Conservation (phyloP, 2,888 invertebrate genomes). For the Acanthopleura granulata region DNA sequence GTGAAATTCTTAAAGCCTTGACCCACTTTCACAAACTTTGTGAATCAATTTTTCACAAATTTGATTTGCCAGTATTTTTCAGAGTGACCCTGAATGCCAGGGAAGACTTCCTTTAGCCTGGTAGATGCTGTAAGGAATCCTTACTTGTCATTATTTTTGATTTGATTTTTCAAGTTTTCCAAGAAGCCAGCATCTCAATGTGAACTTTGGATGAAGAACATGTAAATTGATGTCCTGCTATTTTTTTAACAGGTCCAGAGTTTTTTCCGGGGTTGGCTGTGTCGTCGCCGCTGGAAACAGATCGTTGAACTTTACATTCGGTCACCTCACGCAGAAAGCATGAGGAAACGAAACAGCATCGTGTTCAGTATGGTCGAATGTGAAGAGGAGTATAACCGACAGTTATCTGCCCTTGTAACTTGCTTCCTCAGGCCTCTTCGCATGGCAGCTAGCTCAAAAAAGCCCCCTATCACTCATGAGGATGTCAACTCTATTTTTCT, state of each 20-base stretch:
- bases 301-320: slow-evolving; percentile 95
- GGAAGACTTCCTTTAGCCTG: no score
- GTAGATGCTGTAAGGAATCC: no score
- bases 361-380: slow-evolving; percentile 84
- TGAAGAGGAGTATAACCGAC: slow-evolving; percentile 93
- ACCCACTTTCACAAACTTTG: no score
- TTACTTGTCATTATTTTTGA: no score
- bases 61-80: no score
- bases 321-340: slow-evolving; percentile 93
- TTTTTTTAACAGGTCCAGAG: slow-evolving; percentile 76
- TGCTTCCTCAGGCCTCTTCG: slow-evolving; percentile 88
- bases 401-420: slow-evolving; percentile 86
- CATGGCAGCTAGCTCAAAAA: slow-evolving; percentile 94
- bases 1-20: no score
- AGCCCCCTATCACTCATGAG: slow-evolving; percentile 92
- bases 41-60: no score
- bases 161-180: no score
- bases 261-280: slow-evolving; percentile 94
- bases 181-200: no score
- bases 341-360: slow-evolving; percentile 90
- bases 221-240: no score
- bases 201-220: no score
- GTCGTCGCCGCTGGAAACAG: slow-evolving; percentile 92
- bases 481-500: slow-evolving; percentile 94
- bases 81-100: no score